Conservation (phyloP, 2,797 vertebrate genomes). For the Monodelphis domestica region DNA sequence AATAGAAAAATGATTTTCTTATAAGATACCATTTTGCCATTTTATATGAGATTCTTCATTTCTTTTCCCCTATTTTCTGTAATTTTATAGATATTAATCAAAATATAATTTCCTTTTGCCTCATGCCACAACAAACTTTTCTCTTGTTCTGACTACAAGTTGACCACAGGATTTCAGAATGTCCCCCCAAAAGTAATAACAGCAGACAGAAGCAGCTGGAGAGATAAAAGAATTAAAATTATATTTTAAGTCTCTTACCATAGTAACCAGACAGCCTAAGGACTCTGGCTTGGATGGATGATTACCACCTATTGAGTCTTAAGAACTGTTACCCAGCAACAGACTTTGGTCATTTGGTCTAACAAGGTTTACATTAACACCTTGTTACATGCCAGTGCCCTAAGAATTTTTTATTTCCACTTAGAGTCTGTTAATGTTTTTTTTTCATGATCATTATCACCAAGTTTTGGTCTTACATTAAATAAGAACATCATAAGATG, state of each 20-base stretch:
- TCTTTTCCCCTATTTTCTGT: slow-evolving; percentile 12
- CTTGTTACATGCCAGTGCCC: background rate
- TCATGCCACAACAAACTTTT: slow-evolving; percentile 29
- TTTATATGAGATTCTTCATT: slow-evolving; percentile 17
- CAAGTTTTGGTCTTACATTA: background rate
- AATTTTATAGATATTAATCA: slow-evolving; percentile 63
- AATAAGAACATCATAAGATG: background rate
- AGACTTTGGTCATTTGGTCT: background rate
- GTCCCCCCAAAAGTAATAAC: slow-evolving; percentile 20
- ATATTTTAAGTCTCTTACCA: slow-evolving; percentile 14
- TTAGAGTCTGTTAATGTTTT: background rate
- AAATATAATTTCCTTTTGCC: slow-evolving; percentile 60
- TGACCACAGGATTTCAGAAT: slow-evolving; percentile 13
- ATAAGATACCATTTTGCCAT: background rate
- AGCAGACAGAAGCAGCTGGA: slow-evolving; percentile 4
- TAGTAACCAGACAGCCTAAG: slow-evolving; percentile 1
- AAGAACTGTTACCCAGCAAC: background rate
- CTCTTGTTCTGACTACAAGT: slow-evolving; percentile 17
- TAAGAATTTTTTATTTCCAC: background rate
- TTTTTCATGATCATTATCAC: background rate
- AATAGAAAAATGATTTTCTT: slow-evolving; percentile 5
- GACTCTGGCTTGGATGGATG: background rate
- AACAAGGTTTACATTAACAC: background rate
- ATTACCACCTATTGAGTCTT: background rate
- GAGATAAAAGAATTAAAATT: slow-evolving; percentile 23